Percentiles rank a stretch among this genome's conserved stretches.
These are phyloP conservation scores for Crotalus horridus DNA, from an alignment of 2,113 vertebrate species.

Conservation along the genomic window DNA sequence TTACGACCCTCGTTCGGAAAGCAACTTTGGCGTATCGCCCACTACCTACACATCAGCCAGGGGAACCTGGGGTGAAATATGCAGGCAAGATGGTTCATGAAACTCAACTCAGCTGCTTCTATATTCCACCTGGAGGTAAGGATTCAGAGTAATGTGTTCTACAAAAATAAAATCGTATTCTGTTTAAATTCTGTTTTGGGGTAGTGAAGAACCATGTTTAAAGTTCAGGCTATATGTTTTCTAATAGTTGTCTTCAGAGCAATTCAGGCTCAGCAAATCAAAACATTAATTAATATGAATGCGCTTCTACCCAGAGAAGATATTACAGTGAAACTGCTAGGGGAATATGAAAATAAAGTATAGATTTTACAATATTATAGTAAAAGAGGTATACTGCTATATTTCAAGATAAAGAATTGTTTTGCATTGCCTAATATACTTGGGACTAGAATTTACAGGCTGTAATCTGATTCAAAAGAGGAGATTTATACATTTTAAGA, in stretches of 20 bases:
- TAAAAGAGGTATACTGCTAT: accelerated
- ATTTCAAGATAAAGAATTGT: background rate
- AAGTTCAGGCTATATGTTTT: background rate
- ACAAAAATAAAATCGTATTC: background rate
- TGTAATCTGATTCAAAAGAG: background rate
- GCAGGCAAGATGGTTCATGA: constrained; percentile 87
- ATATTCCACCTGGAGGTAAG: constrained; percentile 91
- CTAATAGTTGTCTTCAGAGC: background rate
- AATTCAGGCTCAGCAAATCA: background rate
- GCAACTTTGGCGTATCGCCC: constrained; percentile 67
- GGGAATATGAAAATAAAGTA: accelerated
- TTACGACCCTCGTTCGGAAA: constrained; percentile 70
- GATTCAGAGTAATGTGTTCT: background rate
- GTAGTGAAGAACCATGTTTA: constrained; percentile 10
- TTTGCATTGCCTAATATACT: background rate
- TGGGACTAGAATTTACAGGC: background rate
- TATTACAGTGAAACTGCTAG: background rate
- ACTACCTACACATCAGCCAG: constrained; percentile 73
- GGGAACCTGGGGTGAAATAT: constrained; percentile 75
- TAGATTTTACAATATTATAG: background rate
- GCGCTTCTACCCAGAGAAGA: background rate
- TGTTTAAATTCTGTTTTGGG: constrained; percentile 6
- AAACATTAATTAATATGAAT: background rate
- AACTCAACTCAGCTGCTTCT: constrained; percentile 81
- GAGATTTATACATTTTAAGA: background rate